A percentile compares a stretch with the other conserved stretches of the same genome.
phyloP scores from a whole-genome alignment of 2,797 vertebrate genomes.

The Notamacropus eugenii region DNA sequence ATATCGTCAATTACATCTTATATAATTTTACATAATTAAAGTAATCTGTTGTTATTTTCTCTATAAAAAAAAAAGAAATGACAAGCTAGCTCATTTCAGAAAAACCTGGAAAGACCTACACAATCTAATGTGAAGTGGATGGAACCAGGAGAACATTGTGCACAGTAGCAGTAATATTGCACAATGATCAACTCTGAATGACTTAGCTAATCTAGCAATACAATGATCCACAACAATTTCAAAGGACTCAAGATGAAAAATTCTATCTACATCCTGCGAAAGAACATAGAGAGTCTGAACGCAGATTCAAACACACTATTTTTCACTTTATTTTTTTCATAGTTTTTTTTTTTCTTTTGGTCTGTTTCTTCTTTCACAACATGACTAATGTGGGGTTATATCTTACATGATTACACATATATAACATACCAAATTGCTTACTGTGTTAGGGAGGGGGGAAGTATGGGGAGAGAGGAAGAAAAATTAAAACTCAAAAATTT shows the following conservation, averaged over 20 bases:
- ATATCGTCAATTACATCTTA: too few relatives aligned
- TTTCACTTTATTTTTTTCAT: background rate
- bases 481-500: background rate
- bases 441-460: background rate
- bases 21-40: too few relatives aligned
- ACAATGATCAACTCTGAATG: background rate
- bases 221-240: background rate
- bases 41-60: too few relatives aligned
- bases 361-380: background rate
- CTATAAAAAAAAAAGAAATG: too few relatives aligned
- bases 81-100: background rate
- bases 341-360: too few relatives aligned
- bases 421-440: background rate
- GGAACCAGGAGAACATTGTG: background rate
- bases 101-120: background rate
- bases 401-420: background rate
- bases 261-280: background rate
- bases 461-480: background rate
- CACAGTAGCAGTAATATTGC: background rate
- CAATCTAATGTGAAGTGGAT: background rate
- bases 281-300: background rate
- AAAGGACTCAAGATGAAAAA: background rate
- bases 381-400: background rate
- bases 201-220: background rate
- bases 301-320: background rate